Evolutionary conservation across 2,113 vertebrate genomes (phyloP), one percentile per base, ranked within the genome.

Genomic region (Apistogramma diplotaenia): DNA sequence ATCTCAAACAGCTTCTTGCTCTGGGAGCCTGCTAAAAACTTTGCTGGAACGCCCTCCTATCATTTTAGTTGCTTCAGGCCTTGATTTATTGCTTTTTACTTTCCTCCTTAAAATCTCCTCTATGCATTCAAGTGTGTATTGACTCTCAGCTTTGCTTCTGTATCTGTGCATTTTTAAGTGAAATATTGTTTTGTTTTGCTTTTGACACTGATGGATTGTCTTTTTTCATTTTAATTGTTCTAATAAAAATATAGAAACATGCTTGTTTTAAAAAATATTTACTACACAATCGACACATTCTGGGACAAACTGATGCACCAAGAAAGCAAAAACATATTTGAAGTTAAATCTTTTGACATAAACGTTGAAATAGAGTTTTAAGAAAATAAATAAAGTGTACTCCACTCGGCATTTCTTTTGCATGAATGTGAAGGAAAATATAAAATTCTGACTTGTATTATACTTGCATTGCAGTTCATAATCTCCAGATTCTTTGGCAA

Each of bases 151-250:
- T 89, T 91, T 33, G 53, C 87, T 89, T 82, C 74, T 92, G 5
- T 70, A 33, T 81, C 85, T 88, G 43, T 62, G 75, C 82, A 75
- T 83, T 73, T 46, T 59, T 31, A 18, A 33, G 23, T 74, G 12
- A 54, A 49, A 49, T 60, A 71, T 19, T 80, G 61, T 35, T 35
- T 35, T 35, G 1, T 33, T 76, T 90, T 82, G 67, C 84, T 78
- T 76, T 77, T 79, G 79, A 87, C 85, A 83, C 75, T 90, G 85
- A 89, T 78, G 35, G 74, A 87, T 85, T 82, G 81, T 92, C 58
- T 89, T 86, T 75, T 81, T 83, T 62, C 51, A 84, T 75, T 93
- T 92, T 90, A 75, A 35, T 35, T 35, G 6, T 35, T 35, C 8
- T 35, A 83, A 31, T 31, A 61, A 8, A 88, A 74, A 61, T 89